Percentiles rank a stretch among this genome's conserved stretches.
Conservation (phyloP, 2,888 invertebrate species). For the Acleris emargana region DNA sequence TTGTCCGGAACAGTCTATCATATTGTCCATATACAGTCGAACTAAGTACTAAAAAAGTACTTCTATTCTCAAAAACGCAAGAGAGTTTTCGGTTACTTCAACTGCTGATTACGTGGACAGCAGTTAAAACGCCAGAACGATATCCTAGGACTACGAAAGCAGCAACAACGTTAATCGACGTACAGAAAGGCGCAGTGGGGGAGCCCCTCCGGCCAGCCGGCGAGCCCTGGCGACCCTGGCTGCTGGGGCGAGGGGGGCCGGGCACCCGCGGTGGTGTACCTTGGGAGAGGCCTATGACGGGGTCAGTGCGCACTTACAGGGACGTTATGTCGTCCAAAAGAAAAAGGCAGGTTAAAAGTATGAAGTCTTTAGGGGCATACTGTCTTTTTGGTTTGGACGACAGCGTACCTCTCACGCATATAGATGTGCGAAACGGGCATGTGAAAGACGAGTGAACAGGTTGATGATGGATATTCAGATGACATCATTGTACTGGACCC, state of each 20-base stretch:
- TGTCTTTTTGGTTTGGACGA: too few species aligned
- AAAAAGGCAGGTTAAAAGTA: background rate
- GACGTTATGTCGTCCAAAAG: conserved; percentile 8
- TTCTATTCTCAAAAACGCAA: too few species aligned
- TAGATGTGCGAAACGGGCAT: too few species aligned
- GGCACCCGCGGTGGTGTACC: conserved; percentile 36
- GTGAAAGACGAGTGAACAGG: too few species aligned
- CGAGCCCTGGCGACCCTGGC: conserved; percentile 25
- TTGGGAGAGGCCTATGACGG: conserved; percentile 37
- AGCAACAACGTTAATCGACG: conserved; percentile 26
- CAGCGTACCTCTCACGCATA: too few species aligned
- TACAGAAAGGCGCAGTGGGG: conserved; percentile 37
- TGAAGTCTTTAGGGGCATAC: background rate
- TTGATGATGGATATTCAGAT: too few species aligned
- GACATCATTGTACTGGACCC: too few species aligned
- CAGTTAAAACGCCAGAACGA: conserved; percentile 2
- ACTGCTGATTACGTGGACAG: background rate
- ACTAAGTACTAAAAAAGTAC: too few species aligned
- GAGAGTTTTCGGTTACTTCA: background rate
- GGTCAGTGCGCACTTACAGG: conserved; percentile 22
- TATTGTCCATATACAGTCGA: too few species aligned
- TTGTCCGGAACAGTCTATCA: too few species aligned
- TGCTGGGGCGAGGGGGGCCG: conserved; percentile 31
- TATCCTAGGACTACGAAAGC: conserved; percentile 21
- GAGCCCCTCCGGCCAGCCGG: conserved; percentile 35